phyloP scores from a whole-genome alignment of 2,113 vertebrate species.

The Halcyon malimbica region DNA sequence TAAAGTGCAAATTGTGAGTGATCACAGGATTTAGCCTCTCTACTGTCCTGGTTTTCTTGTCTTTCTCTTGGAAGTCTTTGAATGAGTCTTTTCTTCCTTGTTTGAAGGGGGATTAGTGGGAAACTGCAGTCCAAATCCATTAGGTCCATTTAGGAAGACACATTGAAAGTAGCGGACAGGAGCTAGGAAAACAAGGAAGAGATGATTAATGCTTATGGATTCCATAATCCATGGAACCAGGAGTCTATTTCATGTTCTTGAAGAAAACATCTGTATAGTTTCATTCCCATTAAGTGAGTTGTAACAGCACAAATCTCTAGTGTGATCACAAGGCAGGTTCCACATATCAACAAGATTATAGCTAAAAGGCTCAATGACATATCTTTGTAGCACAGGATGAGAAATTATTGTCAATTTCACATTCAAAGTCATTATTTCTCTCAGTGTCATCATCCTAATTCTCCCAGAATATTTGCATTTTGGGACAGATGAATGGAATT shows the following conservation, averaged over 20 bases:
- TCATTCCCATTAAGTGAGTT: neutral
- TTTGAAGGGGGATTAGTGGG: constrained; percentile 62
- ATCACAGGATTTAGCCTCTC: neutral
- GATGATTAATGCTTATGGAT: neutral
- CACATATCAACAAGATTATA: neutral
- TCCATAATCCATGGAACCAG: neutral
- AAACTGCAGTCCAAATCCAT: constrained; percentile 79
- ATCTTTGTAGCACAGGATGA: neutral
- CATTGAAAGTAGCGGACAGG: constrained; percentile 82
- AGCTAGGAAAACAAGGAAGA: constrained; percentile 63
- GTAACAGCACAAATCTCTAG: neutral
- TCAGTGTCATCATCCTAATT: neutral
- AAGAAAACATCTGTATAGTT: neutral
- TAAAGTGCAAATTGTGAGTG: constrained; percentile 54
- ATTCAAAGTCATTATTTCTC: neutral
- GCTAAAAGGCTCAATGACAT: neutral
- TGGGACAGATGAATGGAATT: neutral
- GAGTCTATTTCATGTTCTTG: neutral
- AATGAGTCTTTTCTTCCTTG: constrained; percentile 59
- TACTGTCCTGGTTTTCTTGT: constrained; percentile 71
- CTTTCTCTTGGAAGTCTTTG: constrained; percentile 69
- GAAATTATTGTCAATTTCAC: neutral
- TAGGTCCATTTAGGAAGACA: constrained; percentile 79
- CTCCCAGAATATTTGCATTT: neutral
- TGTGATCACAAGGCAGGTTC: neutral